Conservation (phyloP, 2,888 invertebrate species). For the Punctoribates punctum region DNA sequence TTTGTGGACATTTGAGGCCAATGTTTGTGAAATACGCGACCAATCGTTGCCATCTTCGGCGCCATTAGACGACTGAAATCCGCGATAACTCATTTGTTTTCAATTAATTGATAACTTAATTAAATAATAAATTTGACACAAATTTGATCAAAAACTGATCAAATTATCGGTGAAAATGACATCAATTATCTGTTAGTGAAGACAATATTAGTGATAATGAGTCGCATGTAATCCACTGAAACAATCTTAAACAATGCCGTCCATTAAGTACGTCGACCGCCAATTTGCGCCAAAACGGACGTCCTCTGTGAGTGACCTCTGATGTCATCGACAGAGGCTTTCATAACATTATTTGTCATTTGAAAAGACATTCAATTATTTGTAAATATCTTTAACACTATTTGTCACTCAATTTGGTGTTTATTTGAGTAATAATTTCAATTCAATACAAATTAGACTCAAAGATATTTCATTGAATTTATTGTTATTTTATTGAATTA, state of each 20-base stretch:
- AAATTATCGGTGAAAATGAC: not conserved
- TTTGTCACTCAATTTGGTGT: no score
- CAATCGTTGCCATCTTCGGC: slow-evolving; percentile 8
- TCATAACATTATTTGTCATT: not conserved
- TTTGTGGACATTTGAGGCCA: slow-evolving; percentile 87
- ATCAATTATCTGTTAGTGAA: not conserved
- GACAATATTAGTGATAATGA: not conserved
- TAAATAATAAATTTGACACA: not conserved
- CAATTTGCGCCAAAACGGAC: not conserved
- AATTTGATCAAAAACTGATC: not conserved
- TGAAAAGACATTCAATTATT: not conserved
- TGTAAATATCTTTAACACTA: not conserved
- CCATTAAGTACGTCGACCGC: not conserved
- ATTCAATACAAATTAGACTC: no score
- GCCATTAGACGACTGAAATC: slow-evolving; percentile 38
- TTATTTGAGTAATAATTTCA: no score
- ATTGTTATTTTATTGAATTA: no score
- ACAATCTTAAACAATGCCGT: not conserved
- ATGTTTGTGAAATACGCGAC: slow-evolving; percentile 66
- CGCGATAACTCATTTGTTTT: slow-evolving; percentile 19
- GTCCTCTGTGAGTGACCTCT: not conserved
- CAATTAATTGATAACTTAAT: not conserved
- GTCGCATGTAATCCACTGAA: no score
- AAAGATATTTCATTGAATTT: no score
- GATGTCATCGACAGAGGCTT: not conserved